A percentile compares a stretch with the other conserved stretches of the same genome.
Conservation (phyloP, 2,797 vertebrate species). For the Pseudochirops corinnae region DNA sequence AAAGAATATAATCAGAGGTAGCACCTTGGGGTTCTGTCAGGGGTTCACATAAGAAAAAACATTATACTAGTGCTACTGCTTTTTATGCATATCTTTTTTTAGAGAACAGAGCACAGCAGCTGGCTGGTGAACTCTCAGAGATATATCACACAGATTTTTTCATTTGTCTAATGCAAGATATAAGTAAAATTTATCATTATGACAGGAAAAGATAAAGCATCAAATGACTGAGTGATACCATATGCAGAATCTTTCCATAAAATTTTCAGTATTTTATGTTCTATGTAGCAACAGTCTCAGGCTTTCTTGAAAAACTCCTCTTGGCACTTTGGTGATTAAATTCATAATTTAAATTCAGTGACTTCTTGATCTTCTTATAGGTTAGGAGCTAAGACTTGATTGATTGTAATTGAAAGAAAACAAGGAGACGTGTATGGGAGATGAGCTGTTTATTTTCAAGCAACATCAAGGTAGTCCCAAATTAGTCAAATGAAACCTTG, state of each 20-base stretch:
- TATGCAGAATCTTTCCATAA: slow-evolving; percentile 77
- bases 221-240: slow-evolving; percentile 84
- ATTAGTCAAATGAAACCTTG: slow-evolving; percentile 55
- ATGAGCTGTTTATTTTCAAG: slow-evolving; percentile 52
- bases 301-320: slow-evolving; percentile 48
- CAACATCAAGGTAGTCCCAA: slow-evolving; percentile 61
- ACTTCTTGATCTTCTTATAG: slow-evolving; percentile 63
- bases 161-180: slow-evolving; percentile 71
- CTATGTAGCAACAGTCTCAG: not conserved
- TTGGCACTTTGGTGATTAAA: slow-evolving; percentile 54
- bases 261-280: slow-evolving; percentile 58
- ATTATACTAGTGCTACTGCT: slow-evolving; percentile 24
- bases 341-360: slow-evolving; percentile 66
- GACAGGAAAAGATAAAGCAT: slow-evolving; percentile 73
- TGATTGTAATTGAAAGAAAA: slow-evolving; percentile 44
- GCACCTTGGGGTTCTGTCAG: not conserved
- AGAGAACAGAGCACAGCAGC: slow-evolving; percentile 45
- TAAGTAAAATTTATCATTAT: slow-evolving; percentile 72
- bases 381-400: slow-evolving; percentile 34
- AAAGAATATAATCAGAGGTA: not conserved
- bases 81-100: slow-evolving; percentile 43
- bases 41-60: not conserved
- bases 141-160: slow-evolving; percentile 56
- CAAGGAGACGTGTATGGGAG: slow-evolving; percentile 8
- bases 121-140: slow-evolving; percentile 54